Percentiles rank a stretch among this genome's conserved stretches.
phyloP scores from a whole-genome alignment of 2,888 invertebrate genomes.

The Xanthorhoe spadicearia region DNA sequence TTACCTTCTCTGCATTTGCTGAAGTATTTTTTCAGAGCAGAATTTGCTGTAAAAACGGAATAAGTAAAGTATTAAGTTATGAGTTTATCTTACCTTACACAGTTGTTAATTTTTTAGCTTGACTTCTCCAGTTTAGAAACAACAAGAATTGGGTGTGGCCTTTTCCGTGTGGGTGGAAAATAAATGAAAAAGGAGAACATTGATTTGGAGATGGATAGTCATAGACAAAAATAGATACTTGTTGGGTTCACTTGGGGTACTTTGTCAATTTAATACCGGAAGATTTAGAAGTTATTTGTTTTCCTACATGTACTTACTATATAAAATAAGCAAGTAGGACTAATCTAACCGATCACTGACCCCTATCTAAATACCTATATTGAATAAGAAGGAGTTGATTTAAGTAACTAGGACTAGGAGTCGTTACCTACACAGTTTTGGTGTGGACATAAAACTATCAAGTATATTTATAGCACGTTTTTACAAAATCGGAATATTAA shows the following conservation, averaged over 20 bases:
- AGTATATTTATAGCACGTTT: neutral
- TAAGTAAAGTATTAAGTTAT: neutral
- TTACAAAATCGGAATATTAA: neutral
- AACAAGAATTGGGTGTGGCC: neutral
- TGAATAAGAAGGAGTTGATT: neutral
- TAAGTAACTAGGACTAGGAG: neutral
- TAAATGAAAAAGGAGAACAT: neutral
- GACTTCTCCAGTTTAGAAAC: neutral
- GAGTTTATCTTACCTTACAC: neutral
- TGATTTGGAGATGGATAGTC: neutral
- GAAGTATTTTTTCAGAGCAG: slow-evolving; percentile 91
- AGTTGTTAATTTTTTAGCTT: neutral
- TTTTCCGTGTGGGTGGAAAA: neutral
- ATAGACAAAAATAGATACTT: neutral
- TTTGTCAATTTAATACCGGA: neutral
- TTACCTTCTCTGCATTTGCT: slow-evolving; percentile 93
- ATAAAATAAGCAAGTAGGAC: too few species aligned
- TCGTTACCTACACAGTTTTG: neutral
- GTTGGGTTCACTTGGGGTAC: neutral
- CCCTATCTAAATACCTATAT: neutral
- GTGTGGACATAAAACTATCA: neutral
- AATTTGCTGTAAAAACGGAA: slow-evolving; percentile 88
- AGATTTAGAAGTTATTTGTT: neutral
- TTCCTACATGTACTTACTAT: too few species aligned
- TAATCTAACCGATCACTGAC: too few species aligned